Percentiles rank a stretch among this genome's conserved stretches.
These are phyloP conservation scores for Drosophila longiperda DNA, from an alignment of 2,888 invertebrate species.

Conservation along the genomic window DNA sequence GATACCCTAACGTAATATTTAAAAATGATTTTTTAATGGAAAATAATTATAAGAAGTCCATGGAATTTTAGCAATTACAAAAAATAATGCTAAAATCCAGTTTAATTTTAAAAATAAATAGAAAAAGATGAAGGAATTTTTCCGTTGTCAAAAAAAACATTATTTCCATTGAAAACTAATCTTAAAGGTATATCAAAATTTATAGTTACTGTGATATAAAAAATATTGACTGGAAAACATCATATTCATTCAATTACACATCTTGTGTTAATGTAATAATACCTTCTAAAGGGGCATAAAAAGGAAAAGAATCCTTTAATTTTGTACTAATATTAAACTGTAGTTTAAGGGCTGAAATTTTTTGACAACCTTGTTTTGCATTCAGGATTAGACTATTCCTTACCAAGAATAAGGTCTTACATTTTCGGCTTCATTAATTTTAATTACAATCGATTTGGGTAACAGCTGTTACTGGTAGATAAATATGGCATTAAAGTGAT, in stretches of 20 bases:
- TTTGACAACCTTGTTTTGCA: too few species aligned
- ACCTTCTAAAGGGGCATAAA: background rate
- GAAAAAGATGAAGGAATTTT: background rate
- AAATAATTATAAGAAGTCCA: too few species aligned
- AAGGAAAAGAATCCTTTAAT: background rate
- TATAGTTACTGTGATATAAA: too few species aligned
- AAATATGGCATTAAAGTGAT: background rate
- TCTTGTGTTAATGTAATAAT: background rate
- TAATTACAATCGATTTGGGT: background rate
- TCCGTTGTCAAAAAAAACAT: background rate
- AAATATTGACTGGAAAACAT: background rate
- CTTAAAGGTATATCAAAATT: background rate
- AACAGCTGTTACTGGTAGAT: background rate
- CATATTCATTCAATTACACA: background rate
- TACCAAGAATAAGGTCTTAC: background rate
- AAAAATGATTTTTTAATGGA: too few species aligned
- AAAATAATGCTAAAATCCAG: background rate
- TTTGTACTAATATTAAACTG: background rate
- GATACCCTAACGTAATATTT: too few species aligned
- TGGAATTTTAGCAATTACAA: too few species aligned
- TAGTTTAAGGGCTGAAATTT: background rate
- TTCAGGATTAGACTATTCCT: background rate
- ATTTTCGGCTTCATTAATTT: background rate
- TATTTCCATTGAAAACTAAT: accelerated
- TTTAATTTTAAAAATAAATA: background rate